Percentiles rank a stretch among this genome's conserved stretches.
Evolutionary conservation across 2,888 invertebrate genomes (phyloP).

Genomic region (Eretmocerus hayati): DNA sequence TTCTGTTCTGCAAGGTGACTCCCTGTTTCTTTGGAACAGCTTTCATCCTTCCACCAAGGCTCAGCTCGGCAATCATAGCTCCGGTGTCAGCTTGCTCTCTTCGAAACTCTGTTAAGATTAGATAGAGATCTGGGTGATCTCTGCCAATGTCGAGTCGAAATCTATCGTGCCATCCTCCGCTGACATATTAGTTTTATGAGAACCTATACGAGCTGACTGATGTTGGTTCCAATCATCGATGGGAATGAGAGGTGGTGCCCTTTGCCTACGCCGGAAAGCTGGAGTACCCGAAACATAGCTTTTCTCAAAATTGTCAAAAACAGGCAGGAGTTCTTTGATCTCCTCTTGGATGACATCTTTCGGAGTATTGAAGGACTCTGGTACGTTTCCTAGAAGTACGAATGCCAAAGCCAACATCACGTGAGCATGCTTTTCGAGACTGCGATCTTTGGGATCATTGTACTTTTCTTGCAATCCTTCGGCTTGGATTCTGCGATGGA

Average conservation of each 20-base stretch:
- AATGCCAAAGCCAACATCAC: neutral
- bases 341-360: neutral
- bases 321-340: neutral
- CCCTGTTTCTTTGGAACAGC: too few species aligned
- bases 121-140: neutral
- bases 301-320: neutral
- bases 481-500: neutral
- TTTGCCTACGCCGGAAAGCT: neutral
- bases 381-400: neutral
- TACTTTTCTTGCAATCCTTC: neutral
- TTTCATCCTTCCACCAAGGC: too few species aligned
- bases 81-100: neutral
- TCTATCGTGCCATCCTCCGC: neutral
- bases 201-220: neutral
- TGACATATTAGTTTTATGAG: neutral
- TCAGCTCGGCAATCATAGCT: too few species aligned
- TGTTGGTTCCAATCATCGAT: neutral
- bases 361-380: neutral
- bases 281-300: neutral
- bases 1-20: too few species aligned
- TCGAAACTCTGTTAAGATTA: neutral
- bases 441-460: neutral
- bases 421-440: neutral
- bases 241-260: neutral
- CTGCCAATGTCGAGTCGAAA: neutral